phyloP scores from a whole-genome alignment of 1,140 invertebrate genomes.

The Ridgeia piscesae region DNA sequence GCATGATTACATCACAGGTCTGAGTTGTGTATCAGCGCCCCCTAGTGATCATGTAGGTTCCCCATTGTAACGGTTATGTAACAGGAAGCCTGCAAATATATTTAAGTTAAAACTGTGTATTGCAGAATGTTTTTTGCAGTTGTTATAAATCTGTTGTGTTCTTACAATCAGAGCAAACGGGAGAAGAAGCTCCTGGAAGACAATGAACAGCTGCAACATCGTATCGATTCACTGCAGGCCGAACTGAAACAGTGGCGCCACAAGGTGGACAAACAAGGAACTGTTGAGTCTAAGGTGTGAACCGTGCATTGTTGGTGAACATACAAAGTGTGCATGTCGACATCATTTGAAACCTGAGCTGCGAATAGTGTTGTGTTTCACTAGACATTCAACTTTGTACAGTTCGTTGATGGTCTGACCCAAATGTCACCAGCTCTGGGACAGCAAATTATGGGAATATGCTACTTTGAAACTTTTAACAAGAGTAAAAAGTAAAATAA shows the following conservation, averaged over 20 bases:
- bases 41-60: too few species aligned
- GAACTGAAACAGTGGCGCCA: background rate
- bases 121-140: background rate
- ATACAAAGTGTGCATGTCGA: background rate
- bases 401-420: too few species aligned
- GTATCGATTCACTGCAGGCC: background rate
- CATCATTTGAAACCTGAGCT: too few species aligned
- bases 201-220: background rate
- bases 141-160: background rate
- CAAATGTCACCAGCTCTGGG: too few species aligned
- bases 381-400: too few species aligned
- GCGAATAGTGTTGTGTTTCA: too few species aligned
- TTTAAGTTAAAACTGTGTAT: too few species aligned
- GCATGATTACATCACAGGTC: too few species aligned
- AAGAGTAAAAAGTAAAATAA: background rate
- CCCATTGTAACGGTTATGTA: too few species aligned
- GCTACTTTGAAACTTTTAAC: background rate
- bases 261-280: background rate
- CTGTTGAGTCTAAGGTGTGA: background rate
- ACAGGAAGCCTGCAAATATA: too few species aligned
- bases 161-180: background rate
- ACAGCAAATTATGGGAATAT: too few species aligned
- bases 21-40: too few species aligned
- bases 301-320: background rate
- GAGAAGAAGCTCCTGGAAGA: background rate